Base-by-base conservation (phyloP, 2,113 vertebrate genomes). In the Nerophis lumbriciformis region DNA sequence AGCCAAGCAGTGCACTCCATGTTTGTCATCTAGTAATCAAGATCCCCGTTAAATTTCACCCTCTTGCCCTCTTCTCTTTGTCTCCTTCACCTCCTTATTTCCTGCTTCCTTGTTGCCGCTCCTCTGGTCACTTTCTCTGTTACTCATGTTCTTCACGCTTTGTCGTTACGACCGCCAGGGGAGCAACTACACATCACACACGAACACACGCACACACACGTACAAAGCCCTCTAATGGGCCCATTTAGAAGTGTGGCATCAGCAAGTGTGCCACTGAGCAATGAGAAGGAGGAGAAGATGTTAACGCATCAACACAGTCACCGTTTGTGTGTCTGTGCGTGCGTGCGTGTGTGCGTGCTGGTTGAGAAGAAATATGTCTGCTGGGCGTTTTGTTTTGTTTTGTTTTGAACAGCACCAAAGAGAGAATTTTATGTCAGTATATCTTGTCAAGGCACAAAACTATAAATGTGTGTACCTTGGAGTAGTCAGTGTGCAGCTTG, bases 221-320 rank as follows among this genome's bases (percentile, higher is more conserved):
- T 11, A 38, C 63, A 55, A 8, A 64, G 51, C 68, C 67, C 73
- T 68, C 83, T 87, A 85, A 87, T 86, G 84, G 83, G 69, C 77
- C 77, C 76, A 81, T 81, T 84, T 85, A 74, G 80, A 81, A 77
- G 72, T 89, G 85, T 83, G 77, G 76, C 81, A 85, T 87, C 85
- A 87, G 87, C 83, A 86, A 77, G 70, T 84, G 73, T 76, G 66
- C n/a, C 71, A 69, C 73, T 83, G 82, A 85, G 82, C 82, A 83
- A 85, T 76, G 83, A 75, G 72, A 16, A 64, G 53, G 57, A 59
- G 64, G 19, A 59, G 65, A 16, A 52, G 54, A 73, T 74, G 73
- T 78, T 76, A 76, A 71, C 55, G 57, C 60, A 59, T 63, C 61
- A 68, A 36, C 1, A 14, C 19, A 13, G 16, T 64, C 56, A 57